Percentiles rank a stretch among this genome's conserved stretches.
phyloP scores from a whole-genome alignment of 2,888 invertebrate species.

The Mamestra brassicae region DNA sequence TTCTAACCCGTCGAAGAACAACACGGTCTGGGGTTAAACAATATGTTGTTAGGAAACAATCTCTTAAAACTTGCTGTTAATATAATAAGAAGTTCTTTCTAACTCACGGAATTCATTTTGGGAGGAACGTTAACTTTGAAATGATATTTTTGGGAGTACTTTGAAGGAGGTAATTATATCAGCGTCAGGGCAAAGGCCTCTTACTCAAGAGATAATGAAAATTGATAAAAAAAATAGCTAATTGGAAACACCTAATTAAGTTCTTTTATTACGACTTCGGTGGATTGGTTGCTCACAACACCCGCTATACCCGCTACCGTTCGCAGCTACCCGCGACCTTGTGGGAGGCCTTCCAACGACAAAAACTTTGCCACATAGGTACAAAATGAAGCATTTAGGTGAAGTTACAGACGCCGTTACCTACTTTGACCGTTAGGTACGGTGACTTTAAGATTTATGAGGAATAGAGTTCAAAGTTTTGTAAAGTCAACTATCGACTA shows the following conservation, averaged over 20 bases:
- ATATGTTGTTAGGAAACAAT: conserved; percentile 22
- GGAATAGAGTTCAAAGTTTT: conserved; percentile 23
- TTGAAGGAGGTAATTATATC: not conserved
- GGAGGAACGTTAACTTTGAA: not conserved
- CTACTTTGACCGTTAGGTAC: not conserved
- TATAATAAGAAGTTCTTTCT: conserved; percentile 34
- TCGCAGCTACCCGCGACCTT: too few relatives aligned
- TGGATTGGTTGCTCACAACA: too few relatives aligned
- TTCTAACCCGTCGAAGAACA: conserved; percentile 25
- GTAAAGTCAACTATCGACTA: not conserved
- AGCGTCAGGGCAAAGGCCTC: not conserved
- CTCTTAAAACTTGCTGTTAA: conserved; percentile 9
- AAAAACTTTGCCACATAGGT: too few relatives aligned
- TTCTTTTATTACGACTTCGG: too few relatives aligned
- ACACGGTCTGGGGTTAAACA: conserved; percentile 13
- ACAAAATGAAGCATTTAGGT: conserved; percentile 1
- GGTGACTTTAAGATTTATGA: conserved; percentile 16
- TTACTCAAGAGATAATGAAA: too few relatives aligned
- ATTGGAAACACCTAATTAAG: too few relatives aligned
- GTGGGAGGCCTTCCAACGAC: too few relatives aligned
- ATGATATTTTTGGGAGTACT: conserved; percentile 4
- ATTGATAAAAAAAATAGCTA: too few relatives aligned
- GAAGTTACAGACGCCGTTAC: conserved; percentile 13
- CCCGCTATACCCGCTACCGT: too few relatives aligned
- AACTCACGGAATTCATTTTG: conserved; percentile 19